Percentiles rank a stretch among this genome's conserved stretches.
phyloP scores from a whole-genome alignment of 2,113 vertebrate species.

The Tapirus terrestris region DNA sequence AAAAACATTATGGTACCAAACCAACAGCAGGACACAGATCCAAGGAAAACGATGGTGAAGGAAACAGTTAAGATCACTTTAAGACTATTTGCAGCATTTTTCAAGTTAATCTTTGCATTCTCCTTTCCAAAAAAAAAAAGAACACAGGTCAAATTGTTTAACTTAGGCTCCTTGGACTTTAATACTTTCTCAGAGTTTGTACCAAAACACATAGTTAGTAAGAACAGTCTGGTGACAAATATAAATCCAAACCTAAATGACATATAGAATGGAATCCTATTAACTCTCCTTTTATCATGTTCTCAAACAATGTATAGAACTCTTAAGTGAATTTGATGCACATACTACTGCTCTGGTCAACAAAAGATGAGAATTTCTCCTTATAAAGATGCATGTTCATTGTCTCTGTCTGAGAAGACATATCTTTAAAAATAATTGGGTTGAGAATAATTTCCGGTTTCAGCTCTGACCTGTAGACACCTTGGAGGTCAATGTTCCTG shows the following conservation, averaged over 20 bases:
- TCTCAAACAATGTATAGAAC: neutral
- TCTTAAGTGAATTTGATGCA: neutral
- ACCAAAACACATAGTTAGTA: neutral
- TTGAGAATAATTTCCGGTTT: neutral
- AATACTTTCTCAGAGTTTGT: neutral
- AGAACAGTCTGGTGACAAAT: neutral
- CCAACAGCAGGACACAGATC: neutral
- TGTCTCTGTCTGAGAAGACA: neutral
- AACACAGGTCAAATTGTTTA: neutral
- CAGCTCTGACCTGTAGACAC: neutral
- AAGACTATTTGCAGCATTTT: neutral
- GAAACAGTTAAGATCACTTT: neutral
- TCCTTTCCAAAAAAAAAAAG: neutral
- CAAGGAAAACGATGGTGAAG: neutral
- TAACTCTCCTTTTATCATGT: neutral
- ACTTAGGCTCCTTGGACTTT: neutral
- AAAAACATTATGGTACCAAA: slow-evolving; percentile 19
- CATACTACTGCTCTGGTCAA: neutral
- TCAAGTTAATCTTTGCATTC: neutral
- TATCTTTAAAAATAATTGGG: neutral
- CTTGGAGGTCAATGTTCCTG: neutral
- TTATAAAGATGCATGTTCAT: neutral
- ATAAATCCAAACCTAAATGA: neutral
- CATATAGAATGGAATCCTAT: neutral
- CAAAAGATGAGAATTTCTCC: neutral